Evolutionary conservation across 2,888 invertebrate species (phyloP).

Genomic region (Erebia palarica): DNA sequence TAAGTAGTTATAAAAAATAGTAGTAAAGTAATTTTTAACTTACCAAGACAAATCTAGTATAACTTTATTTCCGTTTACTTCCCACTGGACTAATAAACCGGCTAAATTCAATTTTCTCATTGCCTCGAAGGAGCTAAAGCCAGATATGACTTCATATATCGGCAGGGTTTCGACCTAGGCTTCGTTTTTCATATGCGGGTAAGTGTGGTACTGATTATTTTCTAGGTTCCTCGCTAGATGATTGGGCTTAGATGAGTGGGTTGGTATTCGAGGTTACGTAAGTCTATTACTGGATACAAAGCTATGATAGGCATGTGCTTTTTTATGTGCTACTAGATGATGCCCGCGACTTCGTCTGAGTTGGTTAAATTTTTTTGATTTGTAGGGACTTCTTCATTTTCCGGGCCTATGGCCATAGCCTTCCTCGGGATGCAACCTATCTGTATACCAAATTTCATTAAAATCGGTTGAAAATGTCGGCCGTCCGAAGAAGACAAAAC

Average conservation of each 20-base stretch:
- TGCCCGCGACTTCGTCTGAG: too few species aligned
- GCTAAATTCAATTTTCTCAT: slow-evolving; percentile 51
- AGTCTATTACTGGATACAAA: slow-evolving; percentile 51
- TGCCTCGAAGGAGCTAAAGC: slow-evolving; percentile 37
- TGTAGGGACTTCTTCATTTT: too few species aligned
- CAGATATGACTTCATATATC: slow-evolving; percentile 46
- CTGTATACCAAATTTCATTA: too few species aligned
- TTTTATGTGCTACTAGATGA: slow-evolving; percentile 12
- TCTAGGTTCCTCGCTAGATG: slow-evolving; percentile 48
- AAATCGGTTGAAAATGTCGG: too few species aligned
- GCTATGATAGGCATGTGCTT: slow-evolving; percentile 11
- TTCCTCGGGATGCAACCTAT: too few species aligned
- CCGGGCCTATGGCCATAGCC: too few species aligned
- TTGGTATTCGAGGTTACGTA: slow-evolving; percentile 56
- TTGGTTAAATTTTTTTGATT: too few species aligned
- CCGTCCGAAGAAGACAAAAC: too few species aligned
- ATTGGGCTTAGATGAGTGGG: slow-evolving; percentile 60
- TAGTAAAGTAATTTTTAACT: neutral
- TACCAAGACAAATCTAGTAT: slow-evolving; percentile 37
- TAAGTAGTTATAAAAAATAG: neutral
- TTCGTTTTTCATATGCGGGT: slow-evolving; percentile 38
- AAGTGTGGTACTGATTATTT: slow-evolving; percentile 47
- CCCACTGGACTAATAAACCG: slow-evolving; percentile 47
- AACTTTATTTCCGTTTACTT: slow-evolving; percentile 42
- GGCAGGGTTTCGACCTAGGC: slow-evolving; percentile 42